These are phyloP conservation scores for Chitala chitala DNA, from an alignment of 2,113 vertebrate genomes.

Conservation along the genomic window DNA sequence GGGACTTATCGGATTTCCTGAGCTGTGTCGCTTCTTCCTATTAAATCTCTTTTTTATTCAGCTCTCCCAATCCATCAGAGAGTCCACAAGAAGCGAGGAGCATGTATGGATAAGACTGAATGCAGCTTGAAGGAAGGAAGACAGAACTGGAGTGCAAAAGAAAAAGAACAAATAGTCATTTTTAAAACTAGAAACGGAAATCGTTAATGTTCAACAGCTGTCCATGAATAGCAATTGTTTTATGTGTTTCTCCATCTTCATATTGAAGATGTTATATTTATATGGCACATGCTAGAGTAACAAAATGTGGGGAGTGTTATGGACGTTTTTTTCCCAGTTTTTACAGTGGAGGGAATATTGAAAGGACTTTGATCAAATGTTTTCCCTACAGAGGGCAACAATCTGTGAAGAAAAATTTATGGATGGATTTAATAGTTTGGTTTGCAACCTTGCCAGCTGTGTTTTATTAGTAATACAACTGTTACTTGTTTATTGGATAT, in stretches of 20 bases:
- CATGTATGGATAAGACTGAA: conserved; percentile 32
- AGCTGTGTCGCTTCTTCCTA: conserved; percentile 49
- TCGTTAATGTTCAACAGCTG: conserved; percentile 28
- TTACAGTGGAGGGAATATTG: conserved; percentile 34
- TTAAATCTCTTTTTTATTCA: not conserved
- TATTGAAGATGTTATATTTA: conserved; percentile 96
- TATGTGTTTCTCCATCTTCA: conserved; percentile 81
- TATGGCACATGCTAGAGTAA: conserved; percentile 55
- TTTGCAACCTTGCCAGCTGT: conserved; percentile 44
- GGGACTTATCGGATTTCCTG: conserved; percentile 52
- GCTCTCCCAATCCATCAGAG: conserved; percentile 27
- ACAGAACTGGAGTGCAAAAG: conserved; percentile 16
- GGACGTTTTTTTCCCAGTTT: conserved; percentile 37
- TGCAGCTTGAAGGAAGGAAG: conserved; percentile 22
- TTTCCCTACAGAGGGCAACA: not conserved
- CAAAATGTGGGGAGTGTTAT: conserved; percentile 30
- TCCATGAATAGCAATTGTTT: conserved; percentile 47
- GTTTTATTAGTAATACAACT: conserved; percentile 37
- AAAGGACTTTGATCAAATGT: conserved; percentile 28
- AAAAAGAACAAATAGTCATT: conserved; percentile 17
- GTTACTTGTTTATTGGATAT: conserved; percentile 37
- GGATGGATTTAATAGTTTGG: conserved; percentile 34
- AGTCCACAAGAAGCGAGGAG: conserved; percentile 24
- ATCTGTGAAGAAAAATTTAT: conserved; percentile 39
- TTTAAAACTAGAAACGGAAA: not conserved